Base-by-base conservation (phyloP, 2,888 invertebrate species). In the Leptinotarsa rubiginosa region DNA sequence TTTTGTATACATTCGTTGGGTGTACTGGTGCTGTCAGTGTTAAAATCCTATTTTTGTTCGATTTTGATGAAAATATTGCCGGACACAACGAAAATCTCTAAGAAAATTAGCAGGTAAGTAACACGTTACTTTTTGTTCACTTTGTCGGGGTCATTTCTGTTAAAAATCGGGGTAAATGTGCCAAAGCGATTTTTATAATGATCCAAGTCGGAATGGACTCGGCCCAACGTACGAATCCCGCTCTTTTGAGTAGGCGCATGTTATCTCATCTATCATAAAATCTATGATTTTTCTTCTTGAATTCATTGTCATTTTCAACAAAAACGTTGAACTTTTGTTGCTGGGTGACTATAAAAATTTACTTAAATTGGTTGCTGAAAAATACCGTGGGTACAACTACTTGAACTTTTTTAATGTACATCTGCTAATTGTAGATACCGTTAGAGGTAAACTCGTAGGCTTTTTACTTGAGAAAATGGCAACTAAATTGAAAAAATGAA, bases 21-120 rank as follows among this genome's bases (percentile, higher is more conserved):
- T 87, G 87, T 87, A 85, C 83, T 41, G 84, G 86, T 87, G 86
- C 86, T 87, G 87, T 87, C 86, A 87, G 85, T 86, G 86, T 84
- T 82, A 83, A 85, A 85, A 81, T 83, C 82, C 81, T 81, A 84
- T 85, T 86, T 85, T 84, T 92, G 92, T 92, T 92, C 91, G 89
- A 93, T 90, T 90, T 93, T 89, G 90, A 91, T 90, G 92, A 92
- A 90, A 92, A 90, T 90, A 90, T 91, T 83, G 88, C 90, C 86
- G 90, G 92, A 90, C 92, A 91, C 89, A 90, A 90, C 89, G 91
- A 92, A 90, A 91, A 91, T 88, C 90, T 90, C 88, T 86, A 89
- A 83, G 90, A 90, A 89, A 92, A 91, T 90, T 91, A 91, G 90
- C 90, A 91, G 90, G 93, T 93, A 89, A 92, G 93, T 92, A 83